Evolutionary conservation across 2,797 vertebrate genomes (phyloP).

Genomic region (Podarcis lilfordi): DNA sequence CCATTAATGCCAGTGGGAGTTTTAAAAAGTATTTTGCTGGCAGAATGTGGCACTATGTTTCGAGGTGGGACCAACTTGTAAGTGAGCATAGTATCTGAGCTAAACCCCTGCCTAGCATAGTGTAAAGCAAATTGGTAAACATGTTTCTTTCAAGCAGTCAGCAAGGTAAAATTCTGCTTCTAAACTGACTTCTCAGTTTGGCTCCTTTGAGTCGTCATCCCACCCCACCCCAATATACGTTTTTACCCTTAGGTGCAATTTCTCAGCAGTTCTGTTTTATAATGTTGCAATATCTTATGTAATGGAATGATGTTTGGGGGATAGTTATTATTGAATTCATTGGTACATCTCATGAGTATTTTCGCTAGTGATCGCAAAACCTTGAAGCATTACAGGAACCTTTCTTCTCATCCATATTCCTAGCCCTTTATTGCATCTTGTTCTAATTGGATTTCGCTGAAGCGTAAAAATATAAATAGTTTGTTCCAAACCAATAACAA

Average conservation of each 20-base stretch:
- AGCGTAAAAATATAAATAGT: constrained; percentile 16
- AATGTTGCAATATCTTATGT: neutral
- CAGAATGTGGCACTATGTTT: too few relatives aligned
- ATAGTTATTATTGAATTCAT: constrained; percentile 36
- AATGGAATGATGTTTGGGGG: neutral
- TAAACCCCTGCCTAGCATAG: neutral
- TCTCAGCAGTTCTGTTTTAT: constrained; percentile 26
- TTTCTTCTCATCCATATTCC: constrained; percentile 23
- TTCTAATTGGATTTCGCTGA: constrained; percentile 27
- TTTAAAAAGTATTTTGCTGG: too few relatives aligned
- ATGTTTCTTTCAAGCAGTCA: neutral
- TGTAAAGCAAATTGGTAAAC: neutral
- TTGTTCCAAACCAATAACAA: neutral
- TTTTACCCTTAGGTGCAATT: constrained; percentile 10
- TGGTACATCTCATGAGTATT: constrained; percentile 3
- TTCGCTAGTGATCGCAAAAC: constrained; percentile 19
- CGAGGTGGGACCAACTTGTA: too few relatives aligned
- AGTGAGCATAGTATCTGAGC: too few relatives aligned
- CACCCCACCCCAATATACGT: neutral
- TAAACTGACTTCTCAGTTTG: neutral
- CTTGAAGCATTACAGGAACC: constrained; percentile 8
- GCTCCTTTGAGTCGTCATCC: neutral
- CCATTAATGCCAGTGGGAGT: too few relatives aligned
- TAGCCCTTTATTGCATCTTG: constrained; percentile 11
- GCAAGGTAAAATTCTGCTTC: neutral